Evolutionary conservation across 1,140 invertebrate genomes (phyloP).

Genomic region (Augochlora pura): DNA sequence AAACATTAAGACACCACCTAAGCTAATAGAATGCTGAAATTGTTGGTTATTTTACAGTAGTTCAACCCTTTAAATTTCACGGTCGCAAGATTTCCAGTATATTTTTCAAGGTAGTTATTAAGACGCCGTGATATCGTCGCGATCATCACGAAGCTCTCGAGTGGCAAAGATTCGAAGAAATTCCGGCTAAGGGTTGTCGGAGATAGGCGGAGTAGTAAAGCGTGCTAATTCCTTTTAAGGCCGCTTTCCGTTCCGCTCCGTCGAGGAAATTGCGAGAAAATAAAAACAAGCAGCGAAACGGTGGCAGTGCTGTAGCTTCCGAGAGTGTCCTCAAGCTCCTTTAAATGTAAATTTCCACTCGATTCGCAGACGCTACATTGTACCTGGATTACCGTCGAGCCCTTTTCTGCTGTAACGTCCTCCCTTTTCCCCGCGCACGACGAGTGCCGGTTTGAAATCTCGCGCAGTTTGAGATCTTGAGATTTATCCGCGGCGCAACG

Average conservation of each 20-base stretch:
- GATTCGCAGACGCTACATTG: slow-evolving; percentile 58
- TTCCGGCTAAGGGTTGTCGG: slow-evolving; percentile 34
- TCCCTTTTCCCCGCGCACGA: not conserved
- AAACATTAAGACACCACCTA: no score
- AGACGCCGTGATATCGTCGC: not conserved
- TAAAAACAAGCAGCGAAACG: slow-evolving; percentile 70
- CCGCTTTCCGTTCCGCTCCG: slow-evolving; percentile 70
- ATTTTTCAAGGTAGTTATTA: not conserved
- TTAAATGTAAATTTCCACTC: slow-evolving; percentile 73
- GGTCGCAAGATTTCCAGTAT: not conserved
- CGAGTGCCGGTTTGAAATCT: slow-evolving; percentile 10
- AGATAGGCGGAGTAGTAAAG: slow-evolving; percentile 67
- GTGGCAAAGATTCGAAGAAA: slow-evolving; percentile 24
- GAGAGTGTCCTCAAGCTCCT: slow-evolving; percentile 63
- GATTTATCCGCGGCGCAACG: not conserved
- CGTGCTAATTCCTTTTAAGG: slow-evolving; percentile 75
- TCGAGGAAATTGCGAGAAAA: slow-evolving; percentile 75
- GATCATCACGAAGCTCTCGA: not conserved
- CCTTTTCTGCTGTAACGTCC: slow-evolving; percentile 1
- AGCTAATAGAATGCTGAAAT: no score
- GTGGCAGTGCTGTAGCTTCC: slow-evolving; percentile 32
- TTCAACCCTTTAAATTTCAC: no score
- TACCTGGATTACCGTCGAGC: slow-evolving; percentile 46
- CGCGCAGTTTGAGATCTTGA: not conserved
- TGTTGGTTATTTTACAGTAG: no score